A percentile compares a stretch with the other conserved stretches of the same genome.
phyloP scores from a whole-genome alignment of 1,140 invertebrate species.

The Helicoverpa armigera region DNA sequence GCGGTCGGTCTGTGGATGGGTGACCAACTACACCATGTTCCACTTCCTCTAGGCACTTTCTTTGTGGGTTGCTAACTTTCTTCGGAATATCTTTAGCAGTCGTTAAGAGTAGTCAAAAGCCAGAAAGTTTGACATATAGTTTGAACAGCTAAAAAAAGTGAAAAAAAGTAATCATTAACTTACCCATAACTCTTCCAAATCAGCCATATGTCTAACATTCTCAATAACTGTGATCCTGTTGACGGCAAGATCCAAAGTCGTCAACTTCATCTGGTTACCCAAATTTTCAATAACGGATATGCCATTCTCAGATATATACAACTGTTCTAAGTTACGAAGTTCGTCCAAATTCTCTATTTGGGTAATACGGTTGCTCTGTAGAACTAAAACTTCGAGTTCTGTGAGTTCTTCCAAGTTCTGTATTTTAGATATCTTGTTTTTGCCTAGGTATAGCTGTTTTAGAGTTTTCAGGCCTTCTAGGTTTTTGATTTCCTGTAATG shows the following conservation, averaged over 20 bases:
- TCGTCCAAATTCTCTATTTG: slow-evolving; percentile 95
- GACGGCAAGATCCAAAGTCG: slow-evolving; percentile 96
- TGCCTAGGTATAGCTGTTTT: slow-evolving; percentile 95
- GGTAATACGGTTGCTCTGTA: slow-evolving; percentile 96
- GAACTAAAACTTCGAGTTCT: slow-evolving; percentile 93
- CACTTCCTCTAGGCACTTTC: too few species aligned
- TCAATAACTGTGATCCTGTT: slow-evolving; percentile 95
- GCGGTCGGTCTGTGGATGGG: too few species aligned
- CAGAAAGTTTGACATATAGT: too few species aligned
- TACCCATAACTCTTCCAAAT: slow-evolving; percentile 98
- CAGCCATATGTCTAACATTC: slow-evolving; percentile 91
- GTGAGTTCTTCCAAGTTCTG: slow-evolving; percentile 93
- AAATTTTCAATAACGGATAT: slow-evolving; percentile 92
- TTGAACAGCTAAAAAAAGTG: too few species aligned
- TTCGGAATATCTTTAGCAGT: too few species aligned
- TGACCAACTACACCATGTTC: too few species aligned
- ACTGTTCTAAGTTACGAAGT: slow-evolving; percentile 92
- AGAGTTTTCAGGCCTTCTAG: slow-evolving; percentile 92
- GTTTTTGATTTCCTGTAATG: slow-evolving; percentile 94
- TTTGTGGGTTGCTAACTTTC: too few species aligned
- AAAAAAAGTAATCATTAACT: too few species aligned
- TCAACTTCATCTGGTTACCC: slow-evolving; percentile 90
- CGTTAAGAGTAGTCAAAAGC: too few species aligned
- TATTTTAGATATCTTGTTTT: slow-evolving; percentile 98
- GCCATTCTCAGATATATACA: slow-evolving; percentile 98